phyloP scores from a whole-genome alignment of 2,113 vertebrate species.

The Sminthopsis crassicaudata region DNA sequence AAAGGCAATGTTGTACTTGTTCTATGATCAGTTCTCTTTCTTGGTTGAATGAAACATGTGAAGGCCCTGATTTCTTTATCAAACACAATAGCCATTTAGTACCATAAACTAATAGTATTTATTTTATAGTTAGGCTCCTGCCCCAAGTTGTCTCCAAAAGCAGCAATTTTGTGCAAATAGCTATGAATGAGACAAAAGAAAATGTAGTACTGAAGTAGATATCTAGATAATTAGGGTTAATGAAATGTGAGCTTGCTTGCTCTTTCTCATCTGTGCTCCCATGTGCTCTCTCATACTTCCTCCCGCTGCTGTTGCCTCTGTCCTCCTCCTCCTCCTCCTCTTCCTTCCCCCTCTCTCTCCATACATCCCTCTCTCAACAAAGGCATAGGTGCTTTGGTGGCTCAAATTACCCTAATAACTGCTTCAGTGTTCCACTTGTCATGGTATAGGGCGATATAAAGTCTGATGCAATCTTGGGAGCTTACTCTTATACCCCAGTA shows the following conservation, averaged over 20 bases:
- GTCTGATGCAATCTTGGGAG: conserved; percentile 18
- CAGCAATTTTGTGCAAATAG: not conserved
- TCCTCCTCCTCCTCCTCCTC: no score
- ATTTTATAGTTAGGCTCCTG: not conserved
- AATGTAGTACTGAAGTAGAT: not conserved
- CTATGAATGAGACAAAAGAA: not conserved
- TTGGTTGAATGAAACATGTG: not conserved
- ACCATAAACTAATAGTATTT: not conserved
- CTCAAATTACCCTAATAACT: not conserved
- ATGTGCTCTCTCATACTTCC: no score
- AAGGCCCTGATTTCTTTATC: not conserved
- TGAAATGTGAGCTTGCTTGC: not conserved
- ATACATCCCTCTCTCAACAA: no score
- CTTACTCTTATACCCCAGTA: not conserved
- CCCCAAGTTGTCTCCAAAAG: not conserved
- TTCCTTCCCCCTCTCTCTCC: not conserved
- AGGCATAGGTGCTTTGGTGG: not conserved
- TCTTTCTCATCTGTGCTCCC: no score
- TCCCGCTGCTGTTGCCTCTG: not conserved
- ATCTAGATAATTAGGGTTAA: not conserved
- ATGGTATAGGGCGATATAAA: not conserved
- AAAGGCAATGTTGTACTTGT: not conserved
- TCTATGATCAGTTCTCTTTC: not conserved
- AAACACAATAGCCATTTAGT: not conserved
- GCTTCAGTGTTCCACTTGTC: not conserved